Base-by-base conservation (phyloP, 2,888 invertebrate genomes). In the Protodeltote pygarga region DNA sequence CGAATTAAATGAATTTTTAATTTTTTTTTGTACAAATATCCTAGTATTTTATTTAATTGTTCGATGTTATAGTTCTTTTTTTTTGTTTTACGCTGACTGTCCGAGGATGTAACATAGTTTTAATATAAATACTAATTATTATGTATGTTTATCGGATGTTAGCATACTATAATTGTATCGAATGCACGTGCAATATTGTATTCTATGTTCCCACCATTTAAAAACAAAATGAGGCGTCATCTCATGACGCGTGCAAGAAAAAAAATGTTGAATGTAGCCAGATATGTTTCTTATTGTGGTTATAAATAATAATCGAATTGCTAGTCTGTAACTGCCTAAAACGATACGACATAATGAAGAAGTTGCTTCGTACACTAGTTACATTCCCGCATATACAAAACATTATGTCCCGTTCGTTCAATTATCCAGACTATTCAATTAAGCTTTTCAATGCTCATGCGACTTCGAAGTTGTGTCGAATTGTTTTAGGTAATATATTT, bases 11-110 rank as follows among this genome's bases (percentile, higher is more conserved):
- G 49, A 29, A 61, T 40, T 51, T 57, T 63, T 59, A 62, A 52
- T 64, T 65, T 66, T 64, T 65, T 66, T 61, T 64, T 77, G 74
- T 77, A 74, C 71, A 76, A 75, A 74, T 63, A 58, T 57, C 41
- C 17, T 61, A 69, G 50, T 65, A 48, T 60, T 60, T 60, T 64
- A 73, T 67, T 65, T 73, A 72, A 68, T 66, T 61, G 34, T 50
- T 66, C 42, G 45, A 65, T 68, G 64, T 74, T 61, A 68, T 60
- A 44, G 19, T 50, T 54, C 25, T 6, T 32, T 64, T 38, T 48
- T 32, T 37, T 45, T 16, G 38, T 44, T 34, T 16, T 33, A 23
- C 39, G 44, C 50, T 47, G 49, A 55, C 50, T 41, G 62, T 50
- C 50, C 40, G 39, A 37, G 42, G 25, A 39, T 66, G 68, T 72